phyloP scores from a whole-genome alignment of 1,140 invertebrate genomes.

The Procambarus virginalis region DNA sequence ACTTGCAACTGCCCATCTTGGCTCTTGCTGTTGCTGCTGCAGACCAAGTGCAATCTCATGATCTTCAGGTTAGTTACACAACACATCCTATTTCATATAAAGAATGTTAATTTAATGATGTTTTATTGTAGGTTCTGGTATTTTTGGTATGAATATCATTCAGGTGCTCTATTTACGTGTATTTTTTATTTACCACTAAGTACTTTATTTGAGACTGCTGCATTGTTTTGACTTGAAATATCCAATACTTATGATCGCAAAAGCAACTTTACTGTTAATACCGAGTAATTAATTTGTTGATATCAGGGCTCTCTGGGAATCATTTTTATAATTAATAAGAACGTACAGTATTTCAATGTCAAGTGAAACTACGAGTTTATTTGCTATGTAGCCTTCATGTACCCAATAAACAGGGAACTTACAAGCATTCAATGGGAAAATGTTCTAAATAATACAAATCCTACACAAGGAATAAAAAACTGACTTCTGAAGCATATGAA shows the following conservation, averaged over 20 bases:
- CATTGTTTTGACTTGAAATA: not conserved
- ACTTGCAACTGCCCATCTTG: constrained; percentile 19
- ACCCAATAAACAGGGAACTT: no score
- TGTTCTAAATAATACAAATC: no score
- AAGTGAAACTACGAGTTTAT: no score
- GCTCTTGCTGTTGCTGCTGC: constrained; percentile 45
- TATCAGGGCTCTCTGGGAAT: no score
- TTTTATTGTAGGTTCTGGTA: not conserved
- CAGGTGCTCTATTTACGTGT: no score
- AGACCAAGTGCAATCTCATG: constrained; percentile 39
- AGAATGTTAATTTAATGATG: not conserved
- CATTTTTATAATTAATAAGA: no score
- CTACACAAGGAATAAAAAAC: no score
- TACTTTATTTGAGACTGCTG: not conserved
- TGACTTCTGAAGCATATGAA: no score
- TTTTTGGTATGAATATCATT: not conserved
- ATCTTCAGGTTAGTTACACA: constrained; percentile 32
- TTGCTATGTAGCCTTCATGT: no score
- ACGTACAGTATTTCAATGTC: no score
- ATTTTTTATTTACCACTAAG: not conserved
- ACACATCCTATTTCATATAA: not conserved
- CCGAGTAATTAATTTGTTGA: no score
- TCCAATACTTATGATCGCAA: not conserved
- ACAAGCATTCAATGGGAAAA: no score
- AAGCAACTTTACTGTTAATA: not conserved